phyloP scores from a whole-genome alignment of 2,888 invertebrate species.

The Ischnura elegans region DNA sequence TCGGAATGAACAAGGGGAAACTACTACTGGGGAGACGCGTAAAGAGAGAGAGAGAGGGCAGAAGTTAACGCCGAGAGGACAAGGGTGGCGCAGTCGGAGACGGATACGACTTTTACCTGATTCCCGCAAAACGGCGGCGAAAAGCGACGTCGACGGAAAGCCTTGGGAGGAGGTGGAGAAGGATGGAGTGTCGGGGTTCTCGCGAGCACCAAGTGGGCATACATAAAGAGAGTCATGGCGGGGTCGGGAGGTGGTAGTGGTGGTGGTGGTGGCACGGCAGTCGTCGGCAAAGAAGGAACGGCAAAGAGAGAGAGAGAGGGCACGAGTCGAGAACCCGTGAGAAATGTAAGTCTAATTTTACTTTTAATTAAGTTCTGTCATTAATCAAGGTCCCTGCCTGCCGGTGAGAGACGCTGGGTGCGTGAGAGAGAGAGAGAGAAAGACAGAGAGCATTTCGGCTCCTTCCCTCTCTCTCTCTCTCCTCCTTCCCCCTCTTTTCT shows the following conservation, averaged over 20 bases:
- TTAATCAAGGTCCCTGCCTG: slow-evolving; percentile 76
- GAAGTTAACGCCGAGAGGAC: background rate
- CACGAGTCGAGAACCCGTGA: slow-evolving; percentile 72
- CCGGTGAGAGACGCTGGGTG: slow-evolving; percentile 62
- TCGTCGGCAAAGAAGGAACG: background rate
- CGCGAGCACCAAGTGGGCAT: slow-evolving; percentile 15
- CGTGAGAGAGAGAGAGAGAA: slow-evolving; percentile 31
- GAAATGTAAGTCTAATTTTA: slow-evolving; percentile 77
- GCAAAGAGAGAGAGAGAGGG: slow-evolving; percentile 11
- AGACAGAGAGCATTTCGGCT: background rate
- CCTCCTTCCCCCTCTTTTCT: background rate
- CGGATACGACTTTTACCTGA: slow-evolving; percentile 33
- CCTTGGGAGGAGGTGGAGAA: background rate
- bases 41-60: background rate
- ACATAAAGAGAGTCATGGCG: slow-evolving; percentile 19
- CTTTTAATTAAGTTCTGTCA: slow-evolving; percentile 80
- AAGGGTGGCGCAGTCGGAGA: background rate
- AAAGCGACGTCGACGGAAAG: slow-evolving; percentile 28
- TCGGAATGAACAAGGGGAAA: background rate
- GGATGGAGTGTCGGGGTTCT: background rate
- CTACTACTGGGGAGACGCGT: background rate
- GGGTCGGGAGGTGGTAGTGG: background rate
- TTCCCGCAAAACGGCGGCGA: slow-evolving; percentile 54
- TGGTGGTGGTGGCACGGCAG: background rate
- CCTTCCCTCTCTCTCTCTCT: background rate